Percentiles rank a stretch among this genome's conserved stretches.
Conservation (phyloP, 2,113 vertebrate genomes). For the Petrocephalus zakoni region DNA sequence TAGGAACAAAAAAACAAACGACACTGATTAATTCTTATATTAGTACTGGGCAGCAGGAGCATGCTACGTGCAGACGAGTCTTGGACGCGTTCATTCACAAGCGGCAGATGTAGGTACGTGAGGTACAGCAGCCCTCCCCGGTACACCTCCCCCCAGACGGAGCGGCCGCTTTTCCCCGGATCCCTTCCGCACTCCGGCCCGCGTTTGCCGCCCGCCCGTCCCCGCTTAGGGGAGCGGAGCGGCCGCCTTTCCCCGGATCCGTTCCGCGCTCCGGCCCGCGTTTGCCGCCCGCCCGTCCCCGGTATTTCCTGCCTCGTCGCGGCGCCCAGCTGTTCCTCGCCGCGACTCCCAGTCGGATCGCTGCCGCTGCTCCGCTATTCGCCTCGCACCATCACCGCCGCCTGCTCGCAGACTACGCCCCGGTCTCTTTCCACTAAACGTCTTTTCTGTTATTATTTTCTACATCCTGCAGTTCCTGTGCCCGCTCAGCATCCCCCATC, state of each 20-base stretch:
- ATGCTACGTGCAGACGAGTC: background rate
- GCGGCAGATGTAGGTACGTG: background rate
- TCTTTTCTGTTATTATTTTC: background rate
- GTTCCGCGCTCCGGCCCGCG: background rate
- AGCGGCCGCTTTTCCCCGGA: background rate
- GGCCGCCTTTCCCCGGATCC: background rate
- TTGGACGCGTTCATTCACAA: background rate
- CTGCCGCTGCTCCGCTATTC: background rate
- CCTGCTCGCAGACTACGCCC: background rate
- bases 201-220: constrained; percentile 4
- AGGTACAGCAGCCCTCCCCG: background rate
- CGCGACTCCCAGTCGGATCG: background rate
- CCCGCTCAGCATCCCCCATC: background rate
- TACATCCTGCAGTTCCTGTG: background rate
- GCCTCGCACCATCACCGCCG: background rate
- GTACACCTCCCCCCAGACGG: background rate
- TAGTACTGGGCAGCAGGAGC: background rate
- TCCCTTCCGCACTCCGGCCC: constrained; percentile 4
- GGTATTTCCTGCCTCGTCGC: constrained; percentile 22
- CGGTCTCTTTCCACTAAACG: background rate
- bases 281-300: background rate
- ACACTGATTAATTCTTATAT: background rate
- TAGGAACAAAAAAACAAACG: background rate
- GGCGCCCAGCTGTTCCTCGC: constrained; percentile 7
- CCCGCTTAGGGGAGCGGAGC: too few relatives aligned